Evolutionary conservation across 2,797 vertebrate genomes (phyloP).

Genomic region (Australoheros facetus): DNA sequence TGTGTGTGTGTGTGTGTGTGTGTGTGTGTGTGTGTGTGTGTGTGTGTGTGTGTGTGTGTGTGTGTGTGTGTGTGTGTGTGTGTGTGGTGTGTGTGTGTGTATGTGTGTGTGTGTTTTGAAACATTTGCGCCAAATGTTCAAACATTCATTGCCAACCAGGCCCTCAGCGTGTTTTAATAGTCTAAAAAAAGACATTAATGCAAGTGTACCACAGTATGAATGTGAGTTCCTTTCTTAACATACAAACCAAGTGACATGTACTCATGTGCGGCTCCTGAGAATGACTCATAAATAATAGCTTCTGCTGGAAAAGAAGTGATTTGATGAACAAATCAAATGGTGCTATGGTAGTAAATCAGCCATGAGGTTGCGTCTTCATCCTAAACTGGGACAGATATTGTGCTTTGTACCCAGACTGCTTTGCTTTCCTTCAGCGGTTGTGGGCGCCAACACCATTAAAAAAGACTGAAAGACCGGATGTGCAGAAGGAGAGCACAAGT

Average conservation of each 20-base stretch:
- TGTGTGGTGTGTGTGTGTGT: neutral
- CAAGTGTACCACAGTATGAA: neutral
- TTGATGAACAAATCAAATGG: constrained; percentile 16
- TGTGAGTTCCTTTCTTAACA: neutral
- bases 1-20: neutral
- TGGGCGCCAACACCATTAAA: neutral
- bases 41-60: neutral
- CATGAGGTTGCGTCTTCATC: neutral
- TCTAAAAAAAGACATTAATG: neutral
- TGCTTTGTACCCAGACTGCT: neutral
- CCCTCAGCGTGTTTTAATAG: neutral
- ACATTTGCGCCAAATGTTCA: neutral
- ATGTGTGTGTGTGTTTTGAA: neutral
- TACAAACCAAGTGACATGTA: neutral
- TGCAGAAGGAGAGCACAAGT: neutral
- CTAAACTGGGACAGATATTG: neutral
- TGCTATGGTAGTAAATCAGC: neutral
- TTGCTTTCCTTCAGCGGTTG: constrained; percentile 3
- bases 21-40: neutral
- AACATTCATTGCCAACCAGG: constrained; percentile 15
- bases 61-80: neutral
- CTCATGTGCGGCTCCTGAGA: neutral
- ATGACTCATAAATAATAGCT: constrained; percentile 18
- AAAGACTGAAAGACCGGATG: neutral
- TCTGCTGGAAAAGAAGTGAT: neutral